Conservation (phyloP, 2,888 invertebrate species). For the Alentia gelatinosa region DNA sequence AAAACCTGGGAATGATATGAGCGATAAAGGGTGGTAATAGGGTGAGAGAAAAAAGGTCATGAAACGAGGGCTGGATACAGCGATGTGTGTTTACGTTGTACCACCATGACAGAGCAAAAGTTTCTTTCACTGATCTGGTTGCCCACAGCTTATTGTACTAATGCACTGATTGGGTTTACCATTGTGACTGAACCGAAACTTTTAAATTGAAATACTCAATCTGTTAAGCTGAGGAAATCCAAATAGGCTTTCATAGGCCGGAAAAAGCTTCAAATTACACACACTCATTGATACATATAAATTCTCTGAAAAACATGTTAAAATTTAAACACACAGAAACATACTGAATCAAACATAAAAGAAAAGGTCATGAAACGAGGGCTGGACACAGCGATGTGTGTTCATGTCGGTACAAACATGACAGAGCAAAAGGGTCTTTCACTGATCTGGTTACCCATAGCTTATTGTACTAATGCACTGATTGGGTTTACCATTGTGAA, state of each 20-base stretch:
- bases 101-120: constrained; percentile 23
- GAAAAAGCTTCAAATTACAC: too few species aligned
- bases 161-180: neutral
- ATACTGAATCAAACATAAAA: too few species aligned
- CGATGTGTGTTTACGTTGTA: constrained; percentile 18
- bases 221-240: too few species aligned
- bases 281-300: too few species aligned
- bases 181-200: neutral
- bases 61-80: constrained; percentile 36
- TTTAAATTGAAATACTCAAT: neutral
- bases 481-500: too few species aligned
- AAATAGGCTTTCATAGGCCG: too few species aligned
- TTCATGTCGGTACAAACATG: neutral
- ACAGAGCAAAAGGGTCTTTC: constrained; percentile 5
- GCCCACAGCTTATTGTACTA: neutral
- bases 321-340: too few species aligned
- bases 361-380: neutral
- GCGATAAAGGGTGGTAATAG: neutral
- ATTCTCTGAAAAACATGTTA: too few species aligned
- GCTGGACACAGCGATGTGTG: neutral
- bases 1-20: neutral
- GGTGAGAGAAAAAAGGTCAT: constrained; percentile 12
- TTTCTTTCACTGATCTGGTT: neutral
- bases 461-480: too few species aligned
- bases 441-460: too few species aligned